phyloP scores from a whole-genome alignment of 1,140 invertebrate species.

The Lepidurus couesii region DNA sequence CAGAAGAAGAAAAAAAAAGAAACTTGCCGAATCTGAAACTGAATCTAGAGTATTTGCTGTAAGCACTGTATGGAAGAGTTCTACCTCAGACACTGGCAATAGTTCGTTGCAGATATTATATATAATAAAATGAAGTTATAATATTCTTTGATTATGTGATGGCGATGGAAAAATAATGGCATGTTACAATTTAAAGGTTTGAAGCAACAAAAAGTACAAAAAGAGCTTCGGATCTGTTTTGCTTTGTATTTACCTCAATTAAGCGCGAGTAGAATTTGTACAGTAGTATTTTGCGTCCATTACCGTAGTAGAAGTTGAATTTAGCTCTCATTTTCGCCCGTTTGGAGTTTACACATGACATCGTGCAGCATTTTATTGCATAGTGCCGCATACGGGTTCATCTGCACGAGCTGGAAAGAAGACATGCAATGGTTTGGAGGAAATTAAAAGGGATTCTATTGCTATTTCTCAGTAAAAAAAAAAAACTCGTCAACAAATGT shows the following conservation, averaged over 20 bases:
- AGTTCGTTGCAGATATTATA: not conserved
- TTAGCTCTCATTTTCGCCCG: not conserved
- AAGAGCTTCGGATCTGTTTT: too few relatives aligned
- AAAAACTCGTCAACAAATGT: not conserved
- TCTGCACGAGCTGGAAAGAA: slow-evolving; percentile 58
- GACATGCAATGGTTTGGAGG: slow-evolving; percentile 36
- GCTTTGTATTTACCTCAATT: too few relatives aligned
- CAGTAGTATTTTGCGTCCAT: not conserved
- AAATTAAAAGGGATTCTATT: slow-evolving; percentile 46
- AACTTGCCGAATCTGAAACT: not conserved
- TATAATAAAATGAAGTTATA: not conserved
- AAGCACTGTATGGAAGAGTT: not conserved
- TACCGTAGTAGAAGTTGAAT: not conserved
- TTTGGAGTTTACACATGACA: slow-evolving; percentile 43
- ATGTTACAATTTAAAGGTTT: not conserved
- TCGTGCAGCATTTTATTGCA: slow-evolving; percentile 87
- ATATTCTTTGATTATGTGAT: not conserved
- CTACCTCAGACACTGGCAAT: slow-evolving; percentile 18
- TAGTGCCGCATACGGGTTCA: slow-evolving; percentile 79
- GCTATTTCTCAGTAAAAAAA: slow-evolving; percentile 36
- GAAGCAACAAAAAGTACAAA: not conserved
- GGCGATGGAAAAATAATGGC: not conserved
- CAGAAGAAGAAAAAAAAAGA: not conserved
- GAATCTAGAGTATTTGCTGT: not conserved
- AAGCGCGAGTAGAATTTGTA: too few relatives aligned